Base-by-base conservation (phyloP, 2,888 invertebrate genomes). In the Nezara viridula region DNA sequence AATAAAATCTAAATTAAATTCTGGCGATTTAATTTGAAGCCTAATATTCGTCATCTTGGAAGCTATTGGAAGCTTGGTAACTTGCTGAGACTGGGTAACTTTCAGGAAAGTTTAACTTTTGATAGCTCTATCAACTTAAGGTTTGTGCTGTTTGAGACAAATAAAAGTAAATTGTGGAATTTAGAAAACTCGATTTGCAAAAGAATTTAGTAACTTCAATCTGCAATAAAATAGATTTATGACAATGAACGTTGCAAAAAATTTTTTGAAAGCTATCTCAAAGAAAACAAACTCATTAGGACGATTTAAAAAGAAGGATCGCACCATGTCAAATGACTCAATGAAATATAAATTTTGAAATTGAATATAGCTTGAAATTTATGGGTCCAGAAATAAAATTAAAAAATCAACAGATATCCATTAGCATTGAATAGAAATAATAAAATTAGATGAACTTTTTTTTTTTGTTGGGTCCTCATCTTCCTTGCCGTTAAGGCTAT, bases 21-120 rank as follows among this genome's bases (percentile, higher is more conserved):
- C 0, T n/a, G n/a, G 55, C 55, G 55, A n/a, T 55, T 55, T n/a
- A n/a, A 55, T 55, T 27, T n/a, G n/a, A 55, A 55, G 55, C n/a
- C 12, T 55, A 55, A n/a, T 55, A n/a, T 55, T n/a, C 55, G 55
- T 55, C 55, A 55, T 55, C 55, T n/a, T 3, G 2, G 6, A 12
- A 55, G n/a, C 55, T 55, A 55, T 55, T 55, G 55, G 55, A 55
- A 55, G 55, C 55, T 55, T n/a, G 14, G n/a, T n/a, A 55, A n/a
- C n/a, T n/a, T n/a, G 55, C n/a, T 1, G n/a, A 21, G 50, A 52
- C 50, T 52, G 14, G n/a, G n/a, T 9, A 55, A 55, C 55, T 55
- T 55, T n/a, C n/a, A n/a, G 55, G n/a, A 55, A 55, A 55, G 55
- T 55, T 55, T 3, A 55, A 55, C 55, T 55, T 55, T 4, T 2